Conservation (phyloP, 2,888 invertebrate genomes). For the Frankliniella fusca region DNA sequence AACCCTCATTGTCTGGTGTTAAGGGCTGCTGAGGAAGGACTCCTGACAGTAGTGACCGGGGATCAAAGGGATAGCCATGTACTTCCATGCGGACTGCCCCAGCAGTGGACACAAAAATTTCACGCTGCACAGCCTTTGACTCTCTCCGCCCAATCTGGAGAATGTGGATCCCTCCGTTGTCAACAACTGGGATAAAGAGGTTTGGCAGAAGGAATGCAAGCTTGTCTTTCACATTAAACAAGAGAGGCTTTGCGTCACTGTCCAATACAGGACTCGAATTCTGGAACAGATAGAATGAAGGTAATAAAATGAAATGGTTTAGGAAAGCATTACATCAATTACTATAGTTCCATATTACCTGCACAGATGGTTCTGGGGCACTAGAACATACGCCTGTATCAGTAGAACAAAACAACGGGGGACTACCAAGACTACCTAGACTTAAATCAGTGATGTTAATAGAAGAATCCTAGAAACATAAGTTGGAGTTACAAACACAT, state of each 20-base stretch:
- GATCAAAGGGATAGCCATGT: background rate
- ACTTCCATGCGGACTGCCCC: background rate
- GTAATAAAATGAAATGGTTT: too few species aligned
- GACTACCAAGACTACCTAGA: too few species aligned
- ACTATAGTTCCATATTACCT: too few species aligned
- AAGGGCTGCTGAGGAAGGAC: background rate
- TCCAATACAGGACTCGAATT: too few species aligned
- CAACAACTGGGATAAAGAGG: background rate
- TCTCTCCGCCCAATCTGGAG: background rate
- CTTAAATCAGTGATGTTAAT: too few species aligned
- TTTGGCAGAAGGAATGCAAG: background rate
- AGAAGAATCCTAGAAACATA: too few species aligned
- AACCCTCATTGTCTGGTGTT: background rate
- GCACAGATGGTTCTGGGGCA: too few species aligned
- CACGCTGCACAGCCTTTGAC: background rate
- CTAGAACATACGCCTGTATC: too few species aligned
- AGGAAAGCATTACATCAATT: too few species aligned
- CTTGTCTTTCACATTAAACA: background rate
- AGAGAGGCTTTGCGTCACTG: background rate
- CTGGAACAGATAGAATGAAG: too few species aligned
- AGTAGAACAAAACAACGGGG: too few species aligned
- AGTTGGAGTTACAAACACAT: too few species aligned
- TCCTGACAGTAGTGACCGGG: background rate
- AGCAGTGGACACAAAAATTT: background rate
- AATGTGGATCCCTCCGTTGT: background rate